phyloP scores from a whole-genome alignment of 2,113 vertebrate genomes.

The Emydura subglobosa region DNA sequence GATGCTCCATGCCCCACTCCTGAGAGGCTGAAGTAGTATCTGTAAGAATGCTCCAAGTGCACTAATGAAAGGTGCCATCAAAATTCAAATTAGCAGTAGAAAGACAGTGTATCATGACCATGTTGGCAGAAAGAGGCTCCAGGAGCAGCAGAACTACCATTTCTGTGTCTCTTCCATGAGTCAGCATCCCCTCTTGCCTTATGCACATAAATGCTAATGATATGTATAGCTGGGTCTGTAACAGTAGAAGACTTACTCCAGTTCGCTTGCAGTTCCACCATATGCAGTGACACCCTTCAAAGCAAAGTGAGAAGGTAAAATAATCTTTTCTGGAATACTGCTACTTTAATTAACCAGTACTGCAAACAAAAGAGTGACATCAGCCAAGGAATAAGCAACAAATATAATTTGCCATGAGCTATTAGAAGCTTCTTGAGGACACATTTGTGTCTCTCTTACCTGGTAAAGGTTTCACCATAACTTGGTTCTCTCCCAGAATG shows the following conservation, averaged over 20 bases:
- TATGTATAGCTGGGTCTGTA: neutral
- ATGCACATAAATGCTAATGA: neutral
- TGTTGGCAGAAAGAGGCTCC: neutral
- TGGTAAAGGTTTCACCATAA: accelerated
- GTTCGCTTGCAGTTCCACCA: neutral
- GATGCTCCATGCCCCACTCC: neutral
- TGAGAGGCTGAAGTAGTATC: neutral
- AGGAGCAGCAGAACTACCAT: accelerated
- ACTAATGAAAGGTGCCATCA: neutral
- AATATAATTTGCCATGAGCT: neutral
- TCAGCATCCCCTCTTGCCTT: neutral
- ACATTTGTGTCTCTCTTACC: neutral
- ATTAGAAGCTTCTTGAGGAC: neutral
- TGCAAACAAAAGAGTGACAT: neutral
- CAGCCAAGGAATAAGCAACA: neutral
- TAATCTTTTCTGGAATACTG: neutral
- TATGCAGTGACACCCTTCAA: neutral
- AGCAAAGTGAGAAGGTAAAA: neutral
- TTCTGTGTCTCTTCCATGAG: neutral
- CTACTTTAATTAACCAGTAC: neutral
- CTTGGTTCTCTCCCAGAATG: neutral
- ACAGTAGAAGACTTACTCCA: neutral
- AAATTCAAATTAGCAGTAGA: neutral
- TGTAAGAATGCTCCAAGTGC: neutral
- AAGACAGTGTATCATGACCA: neutral